phyloP scores from a whole-genome alignment of 1,140 invertebrate species.

The Rhyacophila brunnea region DNA sequence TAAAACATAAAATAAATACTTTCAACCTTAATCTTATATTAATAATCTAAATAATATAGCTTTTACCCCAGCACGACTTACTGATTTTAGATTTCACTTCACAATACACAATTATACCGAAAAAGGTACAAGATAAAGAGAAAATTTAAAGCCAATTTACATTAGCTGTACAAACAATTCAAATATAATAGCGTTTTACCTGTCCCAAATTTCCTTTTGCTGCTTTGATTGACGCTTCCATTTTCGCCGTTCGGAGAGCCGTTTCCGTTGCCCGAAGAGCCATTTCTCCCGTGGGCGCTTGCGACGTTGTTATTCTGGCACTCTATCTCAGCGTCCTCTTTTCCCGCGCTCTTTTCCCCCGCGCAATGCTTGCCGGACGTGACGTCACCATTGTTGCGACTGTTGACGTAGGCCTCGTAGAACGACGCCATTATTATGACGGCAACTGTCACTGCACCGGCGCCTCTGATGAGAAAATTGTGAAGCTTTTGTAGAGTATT shows the following conservation, averaged over 20 bases:
- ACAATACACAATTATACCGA: too few relatives aligned
- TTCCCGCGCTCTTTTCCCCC: conserved; percentile 16
- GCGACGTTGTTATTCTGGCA: conserved; percentile 48
- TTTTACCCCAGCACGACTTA: too few relatives aligned
- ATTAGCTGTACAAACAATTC: too few relatives aligned
- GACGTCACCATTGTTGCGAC: conserved; percentile 33
- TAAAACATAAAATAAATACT: too few relatives aligned
- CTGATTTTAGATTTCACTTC: too few relatives aligned
- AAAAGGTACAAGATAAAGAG: too few relatives aligned
- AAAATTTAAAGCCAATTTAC: too few relatives aligned
- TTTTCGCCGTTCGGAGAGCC: conserved; percentile 14
- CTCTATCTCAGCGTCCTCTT: conserved; percentile 42
- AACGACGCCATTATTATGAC: conserved; percentile 59
- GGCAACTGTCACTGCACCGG: conserved; percentile 46
- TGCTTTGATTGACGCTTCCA: neutral
- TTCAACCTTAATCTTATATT: too few relatives aligned
- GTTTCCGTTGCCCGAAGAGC: conserved; percentile 25
- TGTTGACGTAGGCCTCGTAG: conserved; percentile 55
- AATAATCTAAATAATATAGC: too few relatives aligned
- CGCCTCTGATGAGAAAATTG: conserved; percentile 45
- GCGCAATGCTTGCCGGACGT: too few relatives aligned
- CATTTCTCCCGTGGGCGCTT: conserved; percentile 22
- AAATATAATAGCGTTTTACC: neutral
- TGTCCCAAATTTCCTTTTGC: conserved; percentile 4
- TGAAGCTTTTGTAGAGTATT: too few relatives aligned